Conservation (phyloP, 1,140 invertebrate genomes). For the Drosophila ficusphila region DNA sequence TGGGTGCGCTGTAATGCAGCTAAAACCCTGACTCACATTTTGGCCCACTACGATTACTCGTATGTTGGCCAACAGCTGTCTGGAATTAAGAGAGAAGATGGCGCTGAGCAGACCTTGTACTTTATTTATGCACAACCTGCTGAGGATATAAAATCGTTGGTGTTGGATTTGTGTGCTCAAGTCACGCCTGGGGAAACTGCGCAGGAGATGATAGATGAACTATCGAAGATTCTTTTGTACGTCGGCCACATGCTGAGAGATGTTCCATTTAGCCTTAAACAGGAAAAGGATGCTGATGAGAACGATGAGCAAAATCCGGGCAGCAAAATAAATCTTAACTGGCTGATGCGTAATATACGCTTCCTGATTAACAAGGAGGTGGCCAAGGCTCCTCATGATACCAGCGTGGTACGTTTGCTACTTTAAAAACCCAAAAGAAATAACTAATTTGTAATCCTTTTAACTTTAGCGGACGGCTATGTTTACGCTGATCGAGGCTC, state of each 20-base stretch:
- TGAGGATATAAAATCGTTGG: slow-evolving; percentile 87
- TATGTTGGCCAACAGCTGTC: slow-evolving; percentile 81
- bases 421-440: rapidly evolving
- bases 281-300: slow-evolving; percentile 43
- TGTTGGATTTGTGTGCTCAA: slow-evolving; percentile 90
- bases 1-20: slow-evolving; percentile 90
- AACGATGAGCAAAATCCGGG: slow-evolving; percentile 6
- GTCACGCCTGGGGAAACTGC: slow-evolving; percentile 87
- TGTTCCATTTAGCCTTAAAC: slow-evolving; percentile 81
- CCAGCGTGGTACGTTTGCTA: slow-evolving; percentile 84
- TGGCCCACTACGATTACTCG: slow-evolving; percentile 87
- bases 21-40: slow-evolving; percentile 90
- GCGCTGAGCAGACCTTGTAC: slow-evolving; percentile 64
- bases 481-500: slow-evolving; percentile 90
- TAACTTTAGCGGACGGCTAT: slow-evolving; percentile 86
- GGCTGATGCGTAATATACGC: slow-evolving; percentile 87
- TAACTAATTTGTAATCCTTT: neutral
- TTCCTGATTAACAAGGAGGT: slow-evolving; percentile 87
- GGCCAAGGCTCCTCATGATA: slow-evolving; percentile 84
- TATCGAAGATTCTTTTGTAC: slow-evolving; percentile 90
- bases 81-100: slow-evolving; percentile 49
- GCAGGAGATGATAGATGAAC: slow-evolving; percentile 87
- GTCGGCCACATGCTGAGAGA: slow-evolving; percentile 87
- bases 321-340: slow-evolving; percentile 84
- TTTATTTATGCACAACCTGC: slow-evolving; percentile 87